A percentile compares a stretch with the other conserved stretches of the same genome.
Evolutionary conservation across 1,140 invertebrate genomes (phyloP).

Genomic region (Hesperophylax magnus): DNA sequence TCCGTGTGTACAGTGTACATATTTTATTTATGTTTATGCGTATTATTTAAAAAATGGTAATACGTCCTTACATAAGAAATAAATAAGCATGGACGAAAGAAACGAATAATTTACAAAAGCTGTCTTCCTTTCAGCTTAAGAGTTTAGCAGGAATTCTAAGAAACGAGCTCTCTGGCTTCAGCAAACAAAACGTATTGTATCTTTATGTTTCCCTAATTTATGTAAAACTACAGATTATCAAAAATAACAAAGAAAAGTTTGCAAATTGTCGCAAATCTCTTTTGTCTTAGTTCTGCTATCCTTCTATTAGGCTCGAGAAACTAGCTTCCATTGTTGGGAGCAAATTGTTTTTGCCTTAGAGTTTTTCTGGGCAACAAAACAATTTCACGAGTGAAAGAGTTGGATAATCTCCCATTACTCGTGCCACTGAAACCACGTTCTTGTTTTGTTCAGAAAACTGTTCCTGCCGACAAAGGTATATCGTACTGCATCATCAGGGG

Average conservation of each 20-base stretch:
- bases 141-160: too few relatives aligned
- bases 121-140: too few relatives aligned
- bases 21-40: too few relatives aligned
- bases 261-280: not conserved
- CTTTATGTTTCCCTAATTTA: not conserved
- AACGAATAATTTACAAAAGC: not conserved
- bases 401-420: conserved; percentile 27
- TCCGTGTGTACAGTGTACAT: too few relatives aligned
- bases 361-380: conserved; percentile 17
- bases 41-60: too few relatives aligned
- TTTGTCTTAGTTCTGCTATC: not conserved
- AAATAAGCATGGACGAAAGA: not conserved
- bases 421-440: not conserved
- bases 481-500: not conserved
- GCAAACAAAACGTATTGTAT: not conserved
- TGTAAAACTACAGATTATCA: not conserved
- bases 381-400: conserved; percentile 39
- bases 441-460: conserved; percentile 8
- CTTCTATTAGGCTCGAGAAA: not conserved
- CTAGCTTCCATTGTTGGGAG: not conserved
- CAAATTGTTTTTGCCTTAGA: conserved; percentile 1
- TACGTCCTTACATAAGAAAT: not conserved
- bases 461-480: not conserved
- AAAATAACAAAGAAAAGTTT: conserved; percentile 4
- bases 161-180: not conserved